Evolutionary conservation across 64 coral and sea anemone species (phyloP), one percentile per base, ranked within the genome.

Genomic region (Porites australiensis): DNA sequence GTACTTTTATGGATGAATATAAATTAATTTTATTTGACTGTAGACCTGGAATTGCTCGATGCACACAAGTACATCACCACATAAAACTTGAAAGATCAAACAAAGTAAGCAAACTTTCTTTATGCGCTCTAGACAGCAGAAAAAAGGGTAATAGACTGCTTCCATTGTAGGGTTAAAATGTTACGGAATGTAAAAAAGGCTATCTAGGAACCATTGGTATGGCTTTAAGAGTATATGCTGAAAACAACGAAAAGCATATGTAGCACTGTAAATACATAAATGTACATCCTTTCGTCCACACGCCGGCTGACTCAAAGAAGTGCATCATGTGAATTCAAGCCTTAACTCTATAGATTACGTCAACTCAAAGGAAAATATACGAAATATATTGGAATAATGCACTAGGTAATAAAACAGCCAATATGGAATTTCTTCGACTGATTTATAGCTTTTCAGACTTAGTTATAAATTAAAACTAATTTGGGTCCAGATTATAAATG

Each of bases 81-180:
- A 84, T 50, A 84, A 84, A 84, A 50, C 81, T 84, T 64, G 63
- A 84, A 68, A 68, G 62, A 67, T 66, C 45, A 84, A 84, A 67
- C 63, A 84, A 67, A 48, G 50, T 84, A 48, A 69, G 12, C 18
- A 84, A 84, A 84, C 19, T 15, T 5, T 65, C 8, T 20, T 51
- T 63, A 4, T 52, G 12, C 0, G 45, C 63, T 68, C 47, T 68
- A 16, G 5, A 66, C 5, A 11, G 11, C 44, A 48, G 44, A 12
- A 74, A 74, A 57, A 57, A 74, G 18, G 27, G 13, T 12, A 14
- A 47, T 49, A 48, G 79, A 49, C 16, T 69, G 46, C 2, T 68
- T 18, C 63, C 50, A 8, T 84, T 84, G 19, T 4, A 48, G 10
- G 8, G 13, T 10, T 5, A 10, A 83, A 65, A 48, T 45, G 14